These are phyloP conservation scores for Mallotus villosus DNA, from an alignment of 2,797 vertebrate genomes.

Conservation along the genomic window DNA sequence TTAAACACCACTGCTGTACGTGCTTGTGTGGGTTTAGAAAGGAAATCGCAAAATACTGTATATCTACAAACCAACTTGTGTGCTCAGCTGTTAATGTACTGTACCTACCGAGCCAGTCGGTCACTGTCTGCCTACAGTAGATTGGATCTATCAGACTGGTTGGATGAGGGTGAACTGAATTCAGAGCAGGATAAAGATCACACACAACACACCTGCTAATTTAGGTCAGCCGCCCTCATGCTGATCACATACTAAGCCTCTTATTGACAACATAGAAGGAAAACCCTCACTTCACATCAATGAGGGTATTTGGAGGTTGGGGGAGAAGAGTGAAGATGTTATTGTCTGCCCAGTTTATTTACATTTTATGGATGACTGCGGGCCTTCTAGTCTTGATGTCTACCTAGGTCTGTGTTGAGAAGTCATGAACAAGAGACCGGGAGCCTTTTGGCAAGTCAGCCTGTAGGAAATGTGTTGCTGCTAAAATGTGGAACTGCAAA, in stretches of 20 bases:
- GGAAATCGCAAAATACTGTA: background rate
- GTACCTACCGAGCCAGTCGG: no score
- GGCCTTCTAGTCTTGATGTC: no score
- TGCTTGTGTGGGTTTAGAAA: slow-evolving; percentile 1
- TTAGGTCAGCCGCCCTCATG: slow-evolving; percentile 16
- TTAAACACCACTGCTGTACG: background rate
- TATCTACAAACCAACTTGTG: background rate
- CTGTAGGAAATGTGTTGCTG: no score
- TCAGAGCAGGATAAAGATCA: slow-evolving; percentile 18
- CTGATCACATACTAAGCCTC: slow-evolving; percentile 19
- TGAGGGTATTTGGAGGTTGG: background rate
- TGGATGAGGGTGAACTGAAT: background rate
- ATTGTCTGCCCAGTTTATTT: background rate
- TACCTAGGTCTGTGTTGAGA: no score
- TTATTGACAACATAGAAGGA: background rate
- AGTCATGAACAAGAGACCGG: no score
- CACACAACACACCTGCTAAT: slow-evolving; percentile 14
- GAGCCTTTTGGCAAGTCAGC: no score
- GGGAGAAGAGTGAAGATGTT: background rate
- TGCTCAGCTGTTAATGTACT: background rate
- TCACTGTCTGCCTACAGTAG: background rate
- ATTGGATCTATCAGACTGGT: background rate
- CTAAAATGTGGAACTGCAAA: background rate
- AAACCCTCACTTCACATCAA: background rate
- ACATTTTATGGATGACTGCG: no score